A percentile compares a stretch with the other conserved stretches of the same genome.
Evolutionary conservation across 2,113 vertebrate genomes (phyloP).

Genomic region (Ceuthmochares aereus): DNA sequence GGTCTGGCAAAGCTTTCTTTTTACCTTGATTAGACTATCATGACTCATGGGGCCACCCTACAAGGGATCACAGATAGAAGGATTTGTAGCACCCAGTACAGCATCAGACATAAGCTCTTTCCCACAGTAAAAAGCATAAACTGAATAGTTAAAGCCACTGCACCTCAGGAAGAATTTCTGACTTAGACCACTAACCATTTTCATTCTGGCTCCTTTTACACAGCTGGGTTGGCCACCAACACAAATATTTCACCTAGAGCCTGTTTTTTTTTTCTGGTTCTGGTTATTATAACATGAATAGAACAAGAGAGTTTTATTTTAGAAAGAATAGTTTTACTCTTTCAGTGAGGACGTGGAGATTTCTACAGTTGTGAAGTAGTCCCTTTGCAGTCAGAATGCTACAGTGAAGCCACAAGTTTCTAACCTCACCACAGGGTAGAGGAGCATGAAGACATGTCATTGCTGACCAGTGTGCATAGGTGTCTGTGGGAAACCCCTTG

Average conservation of each 20-base stretch:
- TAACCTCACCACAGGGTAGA: not conserved
- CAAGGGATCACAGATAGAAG: not conserved
- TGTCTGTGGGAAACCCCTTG: not conserved
- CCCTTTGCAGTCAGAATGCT: not conserved
- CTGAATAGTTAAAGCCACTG: not conserved
- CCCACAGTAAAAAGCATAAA: not conserved
- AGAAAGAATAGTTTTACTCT: not conserved
- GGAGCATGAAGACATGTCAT: not conserved
- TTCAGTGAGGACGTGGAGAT: not conserved
- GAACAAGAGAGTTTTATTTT: not conserved
- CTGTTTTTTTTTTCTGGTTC: not conserved
- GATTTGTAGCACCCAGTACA: not conserved
- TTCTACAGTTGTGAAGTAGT: not conserved
- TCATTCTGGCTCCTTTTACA: not conserved
- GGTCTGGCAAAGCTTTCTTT: not conserved
- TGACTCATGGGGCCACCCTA: not conserved
- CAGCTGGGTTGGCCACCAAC: not conserved
- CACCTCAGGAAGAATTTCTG: not conserved
- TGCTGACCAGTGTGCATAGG: not conserved
- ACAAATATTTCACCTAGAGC: not conserved
- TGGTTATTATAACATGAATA: not conserved
- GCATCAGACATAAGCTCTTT: not conserved
- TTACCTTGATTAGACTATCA: not conserved
- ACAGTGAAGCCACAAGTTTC: not conserved
- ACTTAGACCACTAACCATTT: not conserved